A percentile compares a stretch with the other conserved stretches of the same genome.
Evolutionary conservation across 2,888 invertebrate genomes (phyloP).

Genomic region (Chesias legatella): DNA sequence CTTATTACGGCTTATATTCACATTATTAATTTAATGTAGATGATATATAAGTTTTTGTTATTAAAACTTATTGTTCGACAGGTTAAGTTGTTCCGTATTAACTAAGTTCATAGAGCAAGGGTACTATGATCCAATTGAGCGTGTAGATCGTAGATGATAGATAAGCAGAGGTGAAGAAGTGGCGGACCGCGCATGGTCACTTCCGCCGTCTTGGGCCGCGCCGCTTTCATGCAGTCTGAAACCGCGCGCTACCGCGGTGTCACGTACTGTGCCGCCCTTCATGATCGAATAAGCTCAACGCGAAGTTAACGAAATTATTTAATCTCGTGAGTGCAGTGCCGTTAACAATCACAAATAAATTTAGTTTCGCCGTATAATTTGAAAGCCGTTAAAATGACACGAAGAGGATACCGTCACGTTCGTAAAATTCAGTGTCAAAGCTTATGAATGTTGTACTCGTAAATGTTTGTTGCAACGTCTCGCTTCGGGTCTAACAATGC

Average conservation of each 20-base stretch:
- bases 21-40: no score
- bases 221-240: slow-evolving; percentile 51
- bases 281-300: slow-evolving; percentile 31
- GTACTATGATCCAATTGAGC: slow-evolving; percentile 54
- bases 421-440: slow-evolving; percentile 71
- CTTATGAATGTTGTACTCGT: slow-evolving; percentile 66
- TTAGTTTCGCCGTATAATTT: slow-evolving; percentile 29
- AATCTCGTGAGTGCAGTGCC: slow-evolving; percentile 47
- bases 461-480: slow-evolving; percentile 42
- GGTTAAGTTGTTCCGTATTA: no score
- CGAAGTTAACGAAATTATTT: slow-evolving; percentile 22
- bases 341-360: slow-evolving; percentile 6
- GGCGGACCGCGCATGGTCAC: slow-evolving; percentile 43
- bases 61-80: no score
- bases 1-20: no score
- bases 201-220: slow-evolving; percentile 26
- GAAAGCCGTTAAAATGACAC: slow-evolving; percentile 45
- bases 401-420: slow-evolving; percentile 60
- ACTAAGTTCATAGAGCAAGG: slow-evolving; percentile 16
- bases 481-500: slow-evolving; percentile 51
- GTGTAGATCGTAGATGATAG: slow-evolving; percentile 45
- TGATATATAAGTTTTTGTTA: no score
- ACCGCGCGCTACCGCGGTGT: slow-evolving; percentile 60
- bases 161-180: slow-evolving; percentile 30
- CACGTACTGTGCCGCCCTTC: slow-evolving; percentile 51